Base-by-base conservation (phyloP, 2,888 invertebrate species). In the Tinea pellionella region DNA sequence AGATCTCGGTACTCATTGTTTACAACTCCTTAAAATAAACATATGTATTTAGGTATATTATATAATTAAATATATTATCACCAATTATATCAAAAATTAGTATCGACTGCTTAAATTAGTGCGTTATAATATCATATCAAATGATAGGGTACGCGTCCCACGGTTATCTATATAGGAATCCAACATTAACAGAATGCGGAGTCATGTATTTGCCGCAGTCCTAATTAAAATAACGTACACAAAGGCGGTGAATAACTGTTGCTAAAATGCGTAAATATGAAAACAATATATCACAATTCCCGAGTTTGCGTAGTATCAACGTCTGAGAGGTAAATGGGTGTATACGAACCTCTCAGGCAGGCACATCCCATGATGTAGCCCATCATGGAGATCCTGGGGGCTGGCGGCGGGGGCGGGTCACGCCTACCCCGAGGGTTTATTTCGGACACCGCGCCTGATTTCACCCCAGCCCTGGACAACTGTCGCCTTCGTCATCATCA, bases 361-460 rank as follows among this genome's bases (percentile, higher is more conserved):
- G 95, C 93, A 90, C 95, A 95, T 86, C 95, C 95, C 95, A 95
- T 95, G 90, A 95, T 94, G 91, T 94, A 95, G 89, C 95, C 95
- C 95, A 95, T 95, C 94, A 95, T 94, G 89, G 91, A 89, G 63
- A 83, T 75, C 68, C 72, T 76, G 66, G 79, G 71, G 64, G 78
- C 74, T 69, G 75, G 75, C 64, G 68, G 71, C 63, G 77, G 67
- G 66, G 67, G 72, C 63, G 72, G 79, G 77, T 65, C 63, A 63
- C 65, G 64, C 64, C 61, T 61, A 62, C 62, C 74, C 76, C 77
- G 69, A 74, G 73, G 80, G 84, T 84, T 84, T 86, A 82, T 78
- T 74, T 76, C 76, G 72, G 80, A 78, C 80, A 79, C 81, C 73
- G 74, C 78, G 75, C 73, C 69, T 70, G 68, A 66, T 65, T 68